Percentiles rank a stretch among this genome's conserved stretches.
Evolutionary conservation across 2,113 vertebrate genomes (phyloP).

Genomic region (Corapipo altera): DNA sequence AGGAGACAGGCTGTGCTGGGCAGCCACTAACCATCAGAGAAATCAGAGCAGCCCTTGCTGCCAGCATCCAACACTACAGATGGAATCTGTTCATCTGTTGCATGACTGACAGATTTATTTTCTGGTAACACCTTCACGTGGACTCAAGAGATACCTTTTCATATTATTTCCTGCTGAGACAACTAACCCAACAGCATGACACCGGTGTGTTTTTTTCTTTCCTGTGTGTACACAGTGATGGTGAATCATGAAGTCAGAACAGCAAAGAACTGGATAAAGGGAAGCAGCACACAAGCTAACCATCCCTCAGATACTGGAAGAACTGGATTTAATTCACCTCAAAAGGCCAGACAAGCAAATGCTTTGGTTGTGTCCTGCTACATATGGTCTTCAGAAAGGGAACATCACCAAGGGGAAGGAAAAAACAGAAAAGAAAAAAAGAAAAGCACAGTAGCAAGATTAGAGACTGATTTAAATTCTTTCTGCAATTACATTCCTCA

Average conservation of each 20-base stretch:
- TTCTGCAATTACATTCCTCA: not conserved
- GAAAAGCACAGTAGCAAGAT: not conserved
- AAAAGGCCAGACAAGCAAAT: conserved; percentile 24
- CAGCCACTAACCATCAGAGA: not conserved
- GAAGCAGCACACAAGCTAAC: not conserved
- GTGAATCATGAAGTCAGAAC: conserved; percentile 63
- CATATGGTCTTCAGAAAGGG: not conserved
- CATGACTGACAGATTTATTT: not conserved
- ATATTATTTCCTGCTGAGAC: not conserved
- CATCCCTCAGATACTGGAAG: not conserved
- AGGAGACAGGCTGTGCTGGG: not conserved
- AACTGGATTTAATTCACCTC: conserved; percentile 36
- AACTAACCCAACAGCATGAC: not conserved
- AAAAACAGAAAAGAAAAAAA: not conserved
- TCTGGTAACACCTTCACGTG: not conserved
- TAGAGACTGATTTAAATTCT: not conserved
- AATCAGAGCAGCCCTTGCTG: not conserved
- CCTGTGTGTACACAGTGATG: conserved; percentile 55
- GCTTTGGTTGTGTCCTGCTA: conserved; percentile 13
- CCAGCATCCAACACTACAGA: not conserved
- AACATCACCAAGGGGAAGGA: not conserved
- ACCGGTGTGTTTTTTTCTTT: not conserved
- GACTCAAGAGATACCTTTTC: not conserved
- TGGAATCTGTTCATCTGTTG: not conserved
- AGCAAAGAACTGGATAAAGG: conserved; percentile 21